Evolutionary conservation across 2,113 vertebrate species (phyloP), one percentile per base, ranked within the genome.

Genomic region (Sinocyclocheilus anshuiensis): DNA sequence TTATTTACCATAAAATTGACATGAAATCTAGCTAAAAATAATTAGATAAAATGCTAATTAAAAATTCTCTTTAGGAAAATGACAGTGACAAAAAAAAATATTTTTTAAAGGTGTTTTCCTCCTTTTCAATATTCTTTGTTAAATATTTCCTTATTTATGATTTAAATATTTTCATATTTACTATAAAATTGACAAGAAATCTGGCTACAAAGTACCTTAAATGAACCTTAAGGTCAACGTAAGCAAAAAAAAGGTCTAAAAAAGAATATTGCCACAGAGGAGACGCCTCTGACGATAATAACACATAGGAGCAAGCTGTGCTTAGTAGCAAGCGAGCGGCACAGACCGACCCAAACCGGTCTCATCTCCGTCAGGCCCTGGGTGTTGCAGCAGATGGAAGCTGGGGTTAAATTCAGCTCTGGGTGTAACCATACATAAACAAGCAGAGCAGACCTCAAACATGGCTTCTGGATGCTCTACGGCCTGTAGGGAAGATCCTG

Each of bases 391-490:
- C 88, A 89, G 86, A 89, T 87, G 86, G 88, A 74, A 85, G 86
- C 83, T 83, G 80, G 88, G 88, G 88, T 87, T 89, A 89, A 89
- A 89, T 89, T 89, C 88, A 89, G 88, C 86, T 89, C 88, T 87
- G 88, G 88, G 88, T 89, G 88, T 89, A 89, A 89, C 88, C 88
- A 9, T 83, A 87, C 86, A 89, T 84, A 87, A 89, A 89, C 86
- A 89, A 87, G 86, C 80, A 76, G 65, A 86, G 67, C 67, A 86
- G 84, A 87, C 86, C 88, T 89, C 88, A 87, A 87, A 89, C 86
- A 83, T 61, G 74, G 80, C 84, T 87, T 87, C 84, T 86, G 80
- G 86, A 89, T 69, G 83, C 88, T 78, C 77, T 67, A 80, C 86
- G 77, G 85, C 77, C 85, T 53, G 71, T 65, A 77, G 83, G 77